A percentile compares a stretch with the other conserved stretches of the same genome.
Conservation (phyloP, 2,797 vertebrate species). For the Tauraco hartlaubi region DNA sequence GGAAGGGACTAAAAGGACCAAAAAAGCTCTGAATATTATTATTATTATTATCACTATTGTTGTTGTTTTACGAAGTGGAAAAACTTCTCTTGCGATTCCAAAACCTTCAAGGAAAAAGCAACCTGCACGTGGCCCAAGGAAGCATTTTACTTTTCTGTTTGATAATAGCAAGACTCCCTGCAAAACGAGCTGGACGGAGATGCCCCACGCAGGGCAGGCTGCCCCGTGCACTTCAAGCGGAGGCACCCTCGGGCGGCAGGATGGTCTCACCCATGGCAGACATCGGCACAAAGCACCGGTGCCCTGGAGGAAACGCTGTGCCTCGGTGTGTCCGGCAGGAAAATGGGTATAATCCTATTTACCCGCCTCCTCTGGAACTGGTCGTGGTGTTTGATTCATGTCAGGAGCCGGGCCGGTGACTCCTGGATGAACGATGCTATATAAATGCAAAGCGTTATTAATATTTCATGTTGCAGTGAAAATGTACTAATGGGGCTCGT, state of each 20-base stretch:
- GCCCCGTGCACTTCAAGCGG: fast-evolving
- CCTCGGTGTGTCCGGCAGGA: neutral
- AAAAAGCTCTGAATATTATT: neutral
- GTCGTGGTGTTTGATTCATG: slow-evolving; percentile 41
- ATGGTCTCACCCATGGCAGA: neutral
- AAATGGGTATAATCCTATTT: neutral
- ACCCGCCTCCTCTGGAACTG: neutral
- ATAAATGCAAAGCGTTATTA: slow-evolving; percentile 70
- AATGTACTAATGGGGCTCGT: slow-evolving; percentile 64
- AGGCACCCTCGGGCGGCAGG: neutral
- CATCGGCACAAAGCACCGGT: neutral
- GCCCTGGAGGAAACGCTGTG: neutral
- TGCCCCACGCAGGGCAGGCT: neutral
- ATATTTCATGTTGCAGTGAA: slow-evolving; percentile 73
- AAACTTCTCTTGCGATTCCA: neutral
- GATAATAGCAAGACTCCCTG: neutral
- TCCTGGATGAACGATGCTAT: slow-evolving; percentile 59
- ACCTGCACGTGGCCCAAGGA: neutral
- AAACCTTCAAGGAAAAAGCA: neutral
- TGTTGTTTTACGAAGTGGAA: neutral
- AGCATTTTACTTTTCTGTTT: neutral
- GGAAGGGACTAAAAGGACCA: neutral
- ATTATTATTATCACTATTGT: no score
- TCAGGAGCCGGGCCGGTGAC: slow-evolving; percentile 31
- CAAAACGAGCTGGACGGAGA: fast-evolving